Base-by-base conservation (phyloP, 35 echinoderm and acorn worm species). In the Hemicentrotus pulcherrimus region DNA sequence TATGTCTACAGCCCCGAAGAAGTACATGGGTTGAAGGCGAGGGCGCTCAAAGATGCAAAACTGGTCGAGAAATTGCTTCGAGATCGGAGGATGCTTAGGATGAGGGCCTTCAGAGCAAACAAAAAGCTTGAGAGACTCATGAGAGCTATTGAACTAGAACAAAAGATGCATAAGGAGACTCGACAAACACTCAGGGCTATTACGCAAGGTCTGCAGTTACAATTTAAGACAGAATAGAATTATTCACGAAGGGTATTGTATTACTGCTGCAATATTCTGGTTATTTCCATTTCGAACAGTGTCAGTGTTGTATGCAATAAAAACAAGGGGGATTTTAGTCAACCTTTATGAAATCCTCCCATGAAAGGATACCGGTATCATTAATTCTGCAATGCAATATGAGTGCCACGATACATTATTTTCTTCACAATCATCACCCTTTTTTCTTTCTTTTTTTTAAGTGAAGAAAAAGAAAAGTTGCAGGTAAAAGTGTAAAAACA, bases 81-180 rank as follows among this genome's bases (percentile, higher is more conserved):
- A 78, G 65, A 78, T 78, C 65, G 65, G 22, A 78, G 65, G 65
- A 78, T 78, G 65, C 65, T 78, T n/a, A 78, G 65, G 65, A 78
- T 78, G 65, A 78, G 65, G 65, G 28, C 7, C 19, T 78, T 78
- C 65, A n/a, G 65, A 78, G 65, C 65, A 78, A 78, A 78, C 28
- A 78, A 78, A 78, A 78, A 78, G 65, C 18, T 28, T 28, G 65
- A 78, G 22, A 78, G 24, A 78, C 65, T 78, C 19, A 78, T 28
- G 65, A 78, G 24, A 18, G 24, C 19, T 78, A n/a, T 78, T n/a
- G 19, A n/a, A 78, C 28, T 78, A 28, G 65, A 78, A 78, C 65
- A 78, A 78, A 22, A 78, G 65, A 78, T 78, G 65, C 65, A 78
- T n/a, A 78, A n/a, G 24, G 65, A 78, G 28, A 78, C 65, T n/a